These are phyloP conservation scores for Toxonevra muliebris DNA, from an alignment of 2,888 invertebrate species.

Conservation along the genomic window DNA sequence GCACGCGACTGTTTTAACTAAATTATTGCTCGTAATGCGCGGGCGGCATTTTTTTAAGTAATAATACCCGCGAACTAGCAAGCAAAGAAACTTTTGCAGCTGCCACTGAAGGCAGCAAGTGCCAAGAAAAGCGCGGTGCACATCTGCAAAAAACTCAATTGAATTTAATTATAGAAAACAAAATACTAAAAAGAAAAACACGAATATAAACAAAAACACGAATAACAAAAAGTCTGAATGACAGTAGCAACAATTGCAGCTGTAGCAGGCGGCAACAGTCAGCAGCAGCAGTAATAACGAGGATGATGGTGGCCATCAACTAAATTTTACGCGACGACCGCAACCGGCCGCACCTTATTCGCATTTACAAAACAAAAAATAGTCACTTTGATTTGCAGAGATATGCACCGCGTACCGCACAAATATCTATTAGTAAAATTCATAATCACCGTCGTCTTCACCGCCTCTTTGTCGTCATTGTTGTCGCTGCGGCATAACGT, in stretches of 20 bases:
- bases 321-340: not conserved
- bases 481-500: too few relatives aligned
- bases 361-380: not conserved
- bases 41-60: not conserved
- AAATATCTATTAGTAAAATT: not conserved
- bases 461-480: not conserved
- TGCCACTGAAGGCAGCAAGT: too few relatives aligned
- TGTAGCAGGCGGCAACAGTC: too few relatives aligned
- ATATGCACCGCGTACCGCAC: not conserved
- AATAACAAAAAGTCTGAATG: not conserved
- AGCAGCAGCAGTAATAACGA: not conserved
- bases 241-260: not conserved
- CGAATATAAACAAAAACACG: not conserved
- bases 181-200: not conserved
- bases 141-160: too few relatives aligned
- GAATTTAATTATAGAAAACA: too few relatives aligned
- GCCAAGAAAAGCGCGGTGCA: too few relatives aligned
- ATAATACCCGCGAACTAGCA: too few relatives aligned
- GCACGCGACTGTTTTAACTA: conserved; percentile 3
- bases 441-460: not conserved
- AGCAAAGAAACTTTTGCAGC: not conserved
- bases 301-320: not conserved
- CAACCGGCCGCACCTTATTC: conserved; percentile 4
- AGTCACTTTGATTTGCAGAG: conserved; percentile 1
- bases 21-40: not conserved